Base-by-base conservation (phyloP, 2,797 vertebrate genomes). In the Novumbra hubbsi region DNA sequence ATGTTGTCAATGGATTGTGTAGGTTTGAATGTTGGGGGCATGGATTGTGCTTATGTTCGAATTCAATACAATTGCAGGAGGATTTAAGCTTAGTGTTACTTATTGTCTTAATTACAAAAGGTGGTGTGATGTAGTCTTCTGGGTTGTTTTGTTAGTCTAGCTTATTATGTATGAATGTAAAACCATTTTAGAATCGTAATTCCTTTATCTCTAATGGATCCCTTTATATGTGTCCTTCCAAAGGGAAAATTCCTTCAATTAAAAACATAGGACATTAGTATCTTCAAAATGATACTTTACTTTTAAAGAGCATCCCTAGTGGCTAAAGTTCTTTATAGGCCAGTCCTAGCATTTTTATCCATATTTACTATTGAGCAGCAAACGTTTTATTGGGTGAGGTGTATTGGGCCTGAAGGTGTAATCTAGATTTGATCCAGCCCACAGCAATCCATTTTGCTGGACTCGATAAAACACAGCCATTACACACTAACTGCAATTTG, bases 401-500 rank as follows among this genome's bases (percentile, higher is more conserved):
- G 21, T 17, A 28, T 27, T 64, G 21, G 34, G 4, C 16, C 52
- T 17, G 9, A 49, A 32, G 19, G 14, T n/a, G 3, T 28, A 11
- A 8, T 48, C 21, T 16, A 4, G 38, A 71, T 70, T 9, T 45
- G 41, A 45, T 45, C 41, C 2, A 45, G 41, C 4, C 55, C 45
- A 63, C 21, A 71, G 24, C 28, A 5, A 73, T 76, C 32, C 71
- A 24, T 38, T 27, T 55, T 24, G 71, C 52, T 72, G 41, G 70
- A 76, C 50, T 0, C 15, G 50, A 71, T 48, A 49, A 79, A 66
- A 76, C 5, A 64, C 12, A 45, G 32, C 1, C 16, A 45, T 32
- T 30, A 5, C 70, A 45, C 62, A 50, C 68, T 52, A 34, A 73
- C 34, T 75, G 66, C 74, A 84, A 73, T 38, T 41, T 45, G 1